Base-by-base conservation (phyloP, 2,888 invertebrate species). In the Resseliella maxima region DNA sequence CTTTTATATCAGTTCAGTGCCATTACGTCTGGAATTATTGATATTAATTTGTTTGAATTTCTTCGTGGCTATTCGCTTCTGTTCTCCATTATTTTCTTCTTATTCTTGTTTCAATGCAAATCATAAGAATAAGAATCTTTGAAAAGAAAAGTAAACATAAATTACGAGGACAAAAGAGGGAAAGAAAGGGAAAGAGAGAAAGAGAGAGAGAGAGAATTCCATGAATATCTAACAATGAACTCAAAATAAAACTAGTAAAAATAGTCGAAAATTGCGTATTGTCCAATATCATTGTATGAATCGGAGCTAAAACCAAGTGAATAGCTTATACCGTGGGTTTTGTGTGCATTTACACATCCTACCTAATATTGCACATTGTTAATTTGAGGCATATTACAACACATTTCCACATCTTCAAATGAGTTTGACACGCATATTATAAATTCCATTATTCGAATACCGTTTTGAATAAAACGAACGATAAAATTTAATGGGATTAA, bases 11-110 rank as follows among this genome's bases (percentile, higher is more conserved):
- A 27, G 1, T 15, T 31, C 31, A n/a, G 72, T 27, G n/a, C n/a
- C 72, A 72, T 72, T 72, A 72, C 72, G 35, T 72, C 72, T 72
- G n/a, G n/a, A n/a, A n/a, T n/a, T n/a, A n/a, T n/a, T n/a, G 72
- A 72, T 31, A 72, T 72, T 72, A 72, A 72, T 72, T 72, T 72
- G 31, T 72, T 72, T 72, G 72, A 72, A 72, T 72, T 72, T 35
- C 72, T 72, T 72, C 72, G n/a, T 72, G 31, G 31, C 2, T 72
- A 3, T 72, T 72, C 72, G 72, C n/a, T 72, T 59, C 59, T n/a
- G 59, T 24, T 24, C 59, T 59, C 59, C n/a, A n/a, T n/a, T n/a
- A n/a, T n/a, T n/a, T n/a, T n/a, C n/a, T n/a, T n/a, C n/a, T n/a
- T n/a, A n/a, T n/a, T n/a, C n/a, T n/a, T n/a, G n/a, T n/a, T n/a